These are phyloP conservation scores for Drosophila pseudotakahashii DNA, from an alignment of 2,888 invertebrate genomes.

Conservation along the genomic window DNA sequence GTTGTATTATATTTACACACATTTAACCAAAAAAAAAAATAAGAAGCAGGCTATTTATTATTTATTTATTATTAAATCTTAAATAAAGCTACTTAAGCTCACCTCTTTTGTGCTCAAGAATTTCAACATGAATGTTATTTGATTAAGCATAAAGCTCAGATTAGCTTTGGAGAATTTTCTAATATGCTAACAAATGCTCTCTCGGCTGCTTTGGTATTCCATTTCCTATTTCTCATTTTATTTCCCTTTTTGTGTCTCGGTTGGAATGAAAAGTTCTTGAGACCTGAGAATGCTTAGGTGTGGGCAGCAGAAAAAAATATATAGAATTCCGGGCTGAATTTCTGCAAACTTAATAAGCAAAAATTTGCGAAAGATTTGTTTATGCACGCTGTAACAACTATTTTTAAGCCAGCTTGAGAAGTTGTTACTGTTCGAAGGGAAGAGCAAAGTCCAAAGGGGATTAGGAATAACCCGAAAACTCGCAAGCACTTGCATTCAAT, in stretches of 20 bases:
- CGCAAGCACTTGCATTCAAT: background rate
- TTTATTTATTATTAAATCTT: too few relatives aligned
- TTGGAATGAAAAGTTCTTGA: background rate
- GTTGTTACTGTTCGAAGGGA: background rate
- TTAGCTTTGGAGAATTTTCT: background rate
- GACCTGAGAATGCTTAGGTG: background rate
- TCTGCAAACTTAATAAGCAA: background rate
- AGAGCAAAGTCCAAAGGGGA: background rate
- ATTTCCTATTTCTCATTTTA: background rate
- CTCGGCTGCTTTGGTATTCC: constrained; percentile 9
- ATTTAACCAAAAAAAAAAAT: too few relatives aligned
- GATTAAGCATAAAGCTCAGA: constrained; percentile 1
- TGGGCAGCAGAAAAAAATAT: background rate
- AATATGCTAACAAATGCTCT: background rate
- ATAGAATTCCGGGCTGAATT: background rate
- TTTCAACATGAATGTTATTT: background rate
- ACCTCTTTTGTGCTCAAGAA: background rate
- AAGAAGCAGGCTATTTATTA: too few relatives aligned
- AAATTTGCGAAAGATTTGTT: background rate
- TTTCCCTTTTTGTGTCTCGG: background rate
- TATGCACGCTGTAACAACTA: constrained; percentile 1
- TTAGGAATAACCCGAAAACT: background rate
- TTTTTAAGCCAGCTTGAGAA: background rate
- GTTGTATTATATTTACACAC: too few relatives aligned
- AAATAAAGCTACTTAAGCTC: too few relatives aligned